These are phyloP conservation scores for Acridotheres tristis DNA, from an alignment of 2,797 vertebrate species.

Conservation along the genomic window DNA sequence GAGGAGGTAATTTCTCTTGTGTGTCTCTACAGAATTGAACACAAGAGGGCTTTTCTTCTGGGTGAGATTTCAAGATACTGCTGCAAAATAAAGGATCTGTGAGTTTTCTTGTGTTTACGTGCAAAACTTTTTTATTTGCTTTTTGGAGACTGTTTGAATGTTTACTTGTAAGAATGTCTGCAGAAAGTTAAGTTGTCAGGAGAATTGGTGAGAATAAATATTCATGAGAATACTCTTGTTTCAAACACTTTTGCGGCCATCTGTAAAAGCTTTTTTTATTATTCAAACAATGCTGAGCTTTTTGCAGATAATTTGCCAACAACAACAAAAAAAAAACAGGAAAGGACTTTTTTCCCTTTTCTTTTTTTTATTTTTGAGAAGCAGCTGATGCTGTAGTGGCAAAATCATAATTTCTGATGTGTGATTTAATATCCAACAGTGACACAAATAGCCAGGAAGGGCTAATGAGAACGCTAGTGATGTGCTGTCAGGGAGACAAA, in stretches of 20 bases:
- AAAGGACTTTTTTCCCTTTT: accelerated
- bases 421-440: background rate
- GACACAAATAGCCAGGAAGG: background rate
- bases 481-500: background rate
- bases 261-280: slow-evolving; percentile 63
- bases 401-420: background rate
- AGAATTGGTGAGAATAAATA: slow-evolving; percentile 56
- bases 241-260: background rate
- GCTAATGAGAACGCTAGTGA: background rate
- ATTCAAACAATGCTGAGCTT: slow-evolving; percentile 42
- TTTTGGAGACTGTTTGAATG: background rate
- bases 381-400: background rate
- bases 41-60: slow-evolving; percentile 42
- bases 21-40: background rate
- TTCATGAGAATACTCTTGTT: slow-evolving; percentile 1
- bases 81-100: background rate
- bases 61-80: background rate
- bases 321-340: too few species aligned
- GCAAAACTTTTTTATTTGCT: slow-evolving; percentile 32
- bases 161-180: slow-evolving; percentile 23
- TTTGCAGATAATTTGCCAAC: slow-evolving; percentile 51
- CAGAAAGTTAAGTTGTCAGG: slow-evolving; percentile 30
- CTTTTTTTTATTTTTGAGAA: background rate
- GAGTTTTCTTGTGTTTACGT: background rate
- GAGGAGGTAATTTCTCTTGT: background rate